phyloP scores from a whole-genome alignment of 1,140 invertebrate genomes.

The Popillia japonica region DNA sequence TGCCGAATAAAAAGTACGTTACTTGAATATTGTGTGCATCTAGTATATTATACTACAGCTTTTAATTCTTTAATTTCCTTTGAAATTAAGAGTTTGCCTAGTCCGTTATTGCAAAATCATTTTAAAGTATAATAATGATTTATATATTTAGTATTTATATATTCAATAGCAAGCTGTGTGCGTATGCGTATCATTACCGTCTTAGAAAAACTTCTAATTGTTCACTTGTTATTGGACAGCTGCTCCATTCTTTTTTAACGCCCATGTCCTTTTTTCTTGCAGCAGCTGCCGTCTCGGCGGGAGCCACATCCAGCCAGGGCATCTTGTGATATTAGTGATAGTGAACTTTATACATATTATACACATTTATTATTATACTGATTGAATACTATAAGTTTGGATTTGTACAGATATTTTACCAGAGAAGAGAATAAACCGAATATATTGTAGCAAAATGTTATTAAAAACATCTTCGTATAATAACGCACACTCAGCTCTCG shows the following conservation, averaged over 20 bases:
- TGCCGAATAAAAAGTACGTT: too few species aligned
- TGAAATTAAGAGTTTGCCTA: too few species aligned
- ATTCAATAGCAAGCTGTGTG: background rate
- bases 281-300: slow-evolving; percentile 56
- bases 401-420: slow-evolving; percentile 24
- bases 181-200: background rate
- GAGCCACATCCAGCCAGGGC: slow-evolving; percentile 54
- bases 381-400: slow-evolving; percentile 25
- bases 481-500: slow-evolving; percentile 31
- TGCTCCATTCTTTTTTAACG: slow-evolving; percentile 38
- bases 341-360: slow-evolving; percentile 41
- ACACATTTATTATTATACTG: slow-evolving; percentile 38
- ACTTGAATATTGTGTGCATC: too few species aligned
- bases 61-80: too few species aligned
- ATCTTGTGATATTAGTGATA: slow-evolving; percentile 59
- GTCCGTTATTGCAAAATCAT: too few species aligned
- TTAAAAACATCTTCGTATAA: slow-evolving; percentile 27
- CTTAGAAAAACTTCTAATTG: slow-evolving; percentile 29
- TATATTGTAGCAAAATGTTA: slow-evolving; percentile 3
- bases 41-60: too few species aligned
- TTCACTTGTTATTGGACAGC: slow-evolving; percentile 41
- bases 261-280: slow-evolving; percentile 50
- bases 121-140: too few species aligned
- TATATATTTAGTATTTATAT: background rate
- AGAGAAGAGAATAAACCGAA: slow-evolving; percentile 14